Conservation (phyloP, 1,140 invertebrate species). For the Wiebesia pumilae region DNA sequence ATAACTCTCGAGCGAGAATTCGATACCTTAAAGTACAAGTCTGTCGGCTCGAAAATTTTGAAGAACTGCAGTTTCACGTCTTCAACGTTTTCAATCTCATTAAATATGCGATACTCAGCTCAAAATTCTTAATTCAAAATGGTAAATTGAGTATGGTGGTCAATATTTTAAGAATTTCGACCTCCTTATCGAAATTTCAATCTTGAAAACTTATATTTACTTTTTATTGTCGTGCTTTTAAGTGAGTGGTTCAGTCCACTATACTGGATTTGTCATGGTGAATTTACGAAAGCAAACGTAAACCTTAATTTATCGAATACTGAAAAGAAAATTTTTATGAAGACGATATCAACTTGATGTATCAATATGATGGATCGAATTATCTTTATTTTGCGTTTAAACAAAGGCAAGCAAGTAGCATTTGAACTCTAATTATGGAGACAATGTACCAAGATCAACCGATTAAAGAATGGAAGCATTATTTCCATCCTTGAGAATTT, state of each 20-base stretch:
- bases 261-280: neutral
- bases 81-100: neutral
- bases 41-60: neutral
- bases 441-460: neutral
- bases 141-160: slow-evolving; percentile 5
- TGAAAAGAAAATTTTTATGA: neutral
- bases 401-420: neutral
- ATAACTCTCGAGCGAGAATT: neutral
- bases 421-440: neutral
- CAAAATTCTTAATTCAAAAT: neutral
- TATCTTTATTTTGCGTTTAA: neutral
- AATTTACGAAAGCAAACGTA: neutral
- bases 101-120: neutral
- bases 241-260: neutral
- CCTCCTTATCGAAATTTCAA: neutral
- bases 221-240: slow-evolving; percentile 4
- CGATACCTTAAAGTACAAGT: neutral
- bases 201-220: slow-evolving; percentile 12
- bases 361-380: neutral
- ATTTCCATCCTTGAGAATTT: neutral
- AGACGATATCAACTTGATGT: neutral
- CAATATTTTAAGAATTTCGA: neutral
- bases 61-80: neutral
- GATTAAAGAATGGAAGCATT: neutral
- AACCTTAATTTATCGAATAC: neutral